Percentiles rank a stretch among this genome's conserved stretches.
phyloP scores from a whole-genome alignment of 2,888 invertebrate genomes.

The Phragmatobia fuliginosa region DNA sequence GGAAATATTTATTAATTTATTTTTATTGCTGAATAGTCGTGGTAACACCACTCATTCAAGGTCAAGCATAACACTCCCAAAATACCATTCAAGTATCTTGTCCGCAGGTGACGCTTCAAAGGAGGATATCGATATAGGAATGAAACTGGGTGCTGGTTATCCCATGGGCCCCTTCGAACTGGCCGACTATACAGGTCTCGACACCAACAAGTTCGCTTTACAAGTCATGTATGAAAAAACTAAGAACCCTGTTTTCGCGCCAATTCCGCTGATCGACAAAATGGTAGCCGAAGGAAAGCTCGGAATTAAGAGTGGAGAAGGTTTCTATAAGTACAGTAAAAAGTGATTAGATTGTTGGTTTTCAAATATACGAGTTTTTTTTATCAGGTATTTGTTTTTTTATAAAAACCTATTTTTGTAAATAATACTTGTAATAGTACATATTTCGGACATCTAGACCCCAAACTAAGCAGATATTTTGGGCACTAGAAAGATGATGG shows the following conservation, averaged over 20 bases:
- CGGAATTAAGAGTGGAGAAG: constrained; percentile 93
- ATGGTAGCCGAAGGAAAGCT: constrained; percentile 92
- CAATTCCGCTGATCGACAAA: constrained; percentile 88
- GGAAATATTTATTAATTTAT: too few species aligned
- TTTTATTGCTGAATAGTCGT: too few species aligned
- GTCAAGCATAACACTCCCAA: background rate
- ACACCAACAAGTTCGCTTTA: constrained; percentile 91
- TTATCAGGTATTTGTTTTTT: background rate
- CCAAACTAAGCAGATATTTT: too few species aligned
- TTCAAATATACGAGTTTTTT: constrained; percentile 17
- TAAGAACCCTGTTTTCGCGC: constrained; percentile 79
- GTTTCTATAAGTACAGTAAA: constrained; percentile 87
- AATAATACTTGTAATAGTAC: too few species aligned
- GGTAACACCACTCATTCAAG: too few species aligned
- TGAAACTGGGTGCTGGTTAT: constrained; percentile 95
- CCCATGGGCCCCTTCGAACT: constrained; percentile 94
- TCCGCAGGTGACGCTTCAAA: constrained; percentile 89
- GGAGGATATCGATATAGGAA: constrained; percentile 94
- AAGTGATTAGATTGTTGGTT: constrained; percentile 76
- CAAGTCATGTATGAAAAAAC: constrained; percentile 89
- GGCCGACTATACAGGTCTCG: constrained; percentile 91
- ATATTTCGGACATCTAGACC: too few species aligned
- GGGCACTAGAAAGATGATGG: too few species aligned
- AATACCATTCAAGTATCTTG: background rate
- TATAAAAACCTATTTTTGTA: too few species aligned